Evolutionary conservation across 2,888 invertebrate species (phyloP), one percentile per base, ranked within the genome.

Genomic region (Mystacides longicornis): DNA sequence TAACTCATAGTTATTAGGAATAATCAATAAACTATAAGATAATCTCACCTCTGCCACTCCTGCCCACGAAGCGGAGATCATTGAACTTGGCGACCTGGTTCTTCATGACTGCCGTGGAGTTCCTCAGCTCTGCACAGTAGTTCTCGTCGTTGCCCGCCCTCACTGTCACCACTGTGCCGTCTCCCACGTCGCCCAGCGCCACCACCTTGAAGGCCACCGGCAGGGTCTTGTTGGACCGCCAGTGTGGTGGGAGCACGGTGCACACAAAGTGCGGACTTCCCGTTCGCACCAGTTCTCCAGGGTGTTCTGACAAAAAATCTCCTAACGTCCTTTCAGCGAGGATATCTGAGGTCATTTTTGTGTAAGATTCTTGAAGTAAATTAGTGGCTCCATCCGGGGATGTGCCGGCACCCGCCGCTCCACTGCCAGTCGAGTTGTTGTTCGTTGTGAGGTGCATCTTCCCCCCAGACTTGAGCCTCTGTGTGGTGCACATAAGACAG

Each of bases 1-100:
- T n/a, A n/a, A n/a, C n/a, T n/a, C n/a, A n/a, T n/a, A n/a, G n/a
- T n/a, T n/a, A n/a, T n/a, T n/a, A n/a, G n/a, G n/a, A n/a, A n/a
- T n/a, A n/a, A n/a, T n/a, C n/a, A n/a, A n/a, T n/a, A n/a, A n/a
- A n/a, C n/a, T n/a, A n/a, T n/a, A n/a, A n/a, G n/a, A n/a, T n/a
- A 1, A 7, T 79, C 85, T 87, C 78, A 97, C 99, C 99, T 86
- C 99, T 82, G 67, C 99, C 99, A 71, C 96, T 96, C 71, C 97
- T 83, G 64, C 98, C 98, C 66, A 99, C 95, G 80, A 99, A 99
- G 71, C 99, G 82, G 66, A 99, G 80, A 78, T 99, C 99, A 73
- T 96, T 96, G 77, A 99, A 99, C 77, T 96, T 95, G 64, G 99
- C 98, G 65, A 98, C 93, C 72, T 96, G 94, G 73, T 96, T 95